phyloP scores from a whole-genome alignment of 2,113 vertebrate genomes.

The Seriola aureovittata region DNA sequence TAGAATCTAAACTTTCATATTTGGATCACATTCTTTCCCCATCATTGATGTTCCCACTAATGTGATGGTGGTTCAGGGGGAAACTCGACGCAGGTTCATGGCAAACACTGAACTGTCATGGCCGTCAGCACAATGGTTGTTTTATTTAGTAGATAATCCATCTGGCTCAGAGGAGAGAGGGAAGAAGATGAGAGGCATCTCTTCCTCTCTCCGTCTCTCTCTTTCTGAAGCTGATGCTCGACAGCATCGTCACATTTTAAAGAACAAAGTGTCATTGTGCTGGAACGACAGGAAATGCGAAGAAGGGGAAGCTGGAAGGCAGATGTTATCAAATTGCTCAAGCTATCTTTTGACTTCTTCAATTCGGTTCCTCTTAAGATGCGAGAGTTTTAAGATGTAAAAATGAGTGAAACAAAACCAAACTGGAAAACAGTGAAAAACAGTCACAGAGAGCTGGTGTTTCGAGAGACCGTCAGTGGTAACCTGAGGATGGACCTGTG shows the following conservation, averaged over 20 bases:
- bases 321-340: not conserved
- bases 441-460: conserved; percentile 58
- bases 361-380: not conserved
- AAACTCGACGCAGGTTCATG: conserved; percentile 3
- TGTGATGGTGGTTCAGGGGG: not conserved
- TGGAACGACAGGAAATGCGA: not conserved
- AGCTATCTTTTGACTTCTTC: not conserved
- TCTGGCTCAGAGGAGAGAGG: conserved; percentile 21
- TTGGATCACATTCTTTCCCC: not conserved
- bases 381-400: not conserved
- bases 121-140: not conserved
- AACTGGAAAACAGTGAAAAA: conserved; percentile 14
- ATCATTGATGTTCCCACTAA: not conserved
- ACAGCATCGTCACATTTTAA: not conserved
- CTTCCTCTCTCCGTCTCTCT: not conserved
- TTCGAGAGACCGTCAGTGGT: conserved; percentile 75
- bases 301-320: not conserved
- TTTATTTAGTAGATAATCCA: conserved; percentile 33
- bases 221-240: not conserved
- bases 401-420: conserved; percentile 15
- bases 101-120: conserved; percentile 1
- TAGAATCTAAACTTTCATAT: not conserved
- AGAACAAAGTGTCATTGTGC: no score
- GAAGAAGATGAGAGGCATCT: not conserved
- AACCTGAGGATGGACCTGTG: conserved; percentile 80